These are phyloP conservation scores for Picus viridis DNA, from an alignment of 2,797 vertebrate species.

Conservation along the genomic window DNA sequence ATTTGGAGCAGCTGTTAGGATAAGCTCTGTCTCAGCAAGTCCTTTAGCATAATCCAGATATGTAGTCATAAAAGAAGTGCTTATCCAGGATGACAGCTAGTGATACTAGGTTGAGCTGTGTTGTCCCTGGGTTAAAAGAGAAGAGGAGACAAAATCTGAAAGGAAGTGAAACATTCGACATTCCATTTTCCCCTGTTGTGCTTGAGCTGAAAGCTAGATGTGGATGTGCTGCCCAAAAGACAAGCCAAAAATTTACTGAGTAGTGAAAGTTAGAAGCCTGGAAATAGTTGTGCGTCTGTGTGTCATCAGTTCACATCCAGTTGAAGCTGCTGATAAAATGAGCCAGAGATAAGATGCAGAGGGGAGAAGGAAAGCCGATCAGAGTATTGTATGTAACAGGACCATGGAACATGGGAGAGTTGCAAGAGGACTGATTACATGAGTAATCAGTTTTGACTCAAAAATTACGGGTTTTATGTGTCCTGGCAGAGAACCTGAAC, in stretches of 20 bases:
- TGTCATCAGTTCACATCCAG: background rate
- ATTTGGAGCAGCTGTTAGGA: background rate
- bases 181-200: background rate
- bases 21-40: background rate
- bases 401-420: background rate
- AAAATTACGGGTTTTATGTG: background rate
- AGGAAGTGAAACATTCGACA: background rate
- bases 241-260: background rate
- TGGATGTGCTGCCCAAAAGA: background rate
- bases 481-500: background rate
- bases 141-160: background rate
- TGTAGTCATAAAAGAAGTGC: background rate
- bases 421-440: background rate
- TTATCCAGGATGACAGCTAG: background rate
- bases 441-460: background rate
- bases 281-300: background rate
- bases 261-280: background rate
- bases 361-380: background rate
- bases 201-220: background rate
- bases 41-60: background rate
- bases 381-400: background rate
- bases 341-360: background rate
- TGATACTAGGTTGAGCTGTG: background rate
- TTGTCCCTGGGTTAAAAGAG: background rate
- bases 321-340: background rate